Percentiles rank a stretch among this genome's conserved stretches.
Evolutionary conservation across 2,113 vertebrate genomes (phyloP).

Genomic region (Athene noctua): DNA sequence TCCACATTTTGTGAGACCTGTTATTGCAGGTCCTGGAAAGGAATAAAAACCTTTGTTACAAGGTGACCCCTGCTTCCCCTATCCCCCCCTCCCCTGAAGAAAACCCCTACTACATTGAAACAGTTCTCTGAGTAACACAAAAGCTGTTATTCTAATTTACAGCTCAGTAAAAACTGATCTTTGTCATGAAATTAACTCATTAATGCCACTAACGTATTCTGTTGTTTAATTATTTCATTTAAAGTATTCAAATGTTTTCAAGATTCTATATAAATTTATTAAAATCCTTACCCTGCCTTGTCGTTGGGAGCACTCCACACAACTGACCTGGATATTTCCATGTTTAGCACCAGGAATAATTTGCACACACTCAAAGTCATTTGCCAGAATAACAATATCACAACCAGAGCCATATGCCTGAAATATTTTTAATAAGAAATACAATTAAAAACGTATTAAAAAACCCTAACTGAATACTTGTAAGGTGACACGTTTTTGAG

Average conservation of each 20-base stretch:
- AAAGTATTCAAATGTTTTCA: not conserved
- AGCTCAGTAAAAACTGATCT: not conserved
- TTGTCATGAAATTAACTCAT: not conserved
- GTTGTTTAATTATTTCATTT: not conserved
- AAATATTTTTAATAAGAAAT: conserved; percentile 33
- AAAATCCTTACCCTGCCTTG: conserved; percentile 91
- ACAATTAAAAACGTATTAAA: not conserved
- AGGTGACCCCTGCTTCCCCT: not conserved
- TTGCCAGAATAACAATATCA: conserved; percentile 95
- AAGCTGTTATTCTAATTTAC: not conserved
- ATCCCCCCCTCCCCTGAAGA: not conserved
- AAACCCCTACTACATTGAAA: not conserved
- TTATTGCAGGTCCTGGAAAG: not conserved
- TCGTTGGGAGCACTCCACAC: conserved; percentile 95
- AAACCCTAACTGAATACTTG: not conserved
- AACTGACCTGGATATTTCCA: conserved; percentile 99
- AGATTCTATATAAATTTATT: not conserved
- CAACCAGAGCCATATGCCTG: conserved; percentile 98
- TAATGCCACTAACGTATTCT: not conserved
- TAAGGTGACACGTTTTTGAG: not conserved
- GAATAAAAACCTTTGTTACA: not conserved
- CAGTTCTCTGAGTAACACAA: not conserved
- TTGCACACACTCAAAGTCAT: conserved; percentile 98
- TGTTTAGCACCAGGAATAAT: conserved; percentile 99
- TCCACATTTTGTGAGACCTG: not conserved